Evolutionary conservation across 2,888 invertebrate genomes (phyloP), one percentile per base, ranked within the genome.

Genomic region (Poecilobothrus nobilitatus): DNA sequence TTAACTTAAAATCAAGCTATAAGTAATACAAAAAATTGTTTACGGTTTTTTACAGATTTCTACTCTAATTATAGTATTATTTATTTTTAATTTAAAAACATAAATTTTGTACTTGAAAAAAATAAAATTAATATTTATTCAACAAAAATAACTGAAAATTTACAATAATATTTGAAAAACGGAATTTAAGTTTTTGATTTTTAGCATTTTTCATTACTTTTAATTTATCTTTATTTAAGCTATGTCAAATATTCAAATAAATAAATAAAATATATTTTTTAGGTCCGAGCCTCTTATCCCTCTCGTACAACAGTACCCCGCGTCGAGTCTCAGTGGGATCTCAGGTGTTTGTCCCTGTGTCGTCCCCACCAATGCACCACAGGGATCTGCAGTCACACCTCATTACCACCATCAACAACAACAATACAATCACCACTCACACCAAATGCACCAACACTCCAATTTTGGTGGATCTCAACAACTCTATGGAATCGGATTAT

Each of bases 221-320:
- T 62, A 34, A 68, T 64, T 69, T 53, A 63, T 37, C 66, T n/a
- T 9, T 18, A n/a, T 61, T 37, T 66, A 61, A 41, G 6, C 9
- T 10, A 37, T 8, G 2, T 7, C 1, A 10, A 12, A 37, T 5
- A 37, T 5, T 1, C 37, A 10, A 8, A 37, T 37, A 37, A 37
- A 37, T 37, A 10, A 12, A 37, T 5, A 27, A 27, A 27, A 27
- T 27, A 5, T 62, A 63, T 66, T 65, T 70, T 70, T 70, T 71
- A 82, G 82, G 78, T 79, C 82, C 77, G 82, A 82, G 77, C 79
- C 81, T 78, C 77, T 80, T 81, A 80, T 81, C 81, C 77, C 81
- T 77, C 78, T 79, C 78, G 75, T 80, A 79, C 81, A 81, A 75
- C 81, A 81, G 72, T 80, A 81, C 78, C 76, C 80, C 77, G 76